Base-by-base conservation (phyloP, 2,113 vertebrate genomes). In the Actenoides lindsayi region DNA sequence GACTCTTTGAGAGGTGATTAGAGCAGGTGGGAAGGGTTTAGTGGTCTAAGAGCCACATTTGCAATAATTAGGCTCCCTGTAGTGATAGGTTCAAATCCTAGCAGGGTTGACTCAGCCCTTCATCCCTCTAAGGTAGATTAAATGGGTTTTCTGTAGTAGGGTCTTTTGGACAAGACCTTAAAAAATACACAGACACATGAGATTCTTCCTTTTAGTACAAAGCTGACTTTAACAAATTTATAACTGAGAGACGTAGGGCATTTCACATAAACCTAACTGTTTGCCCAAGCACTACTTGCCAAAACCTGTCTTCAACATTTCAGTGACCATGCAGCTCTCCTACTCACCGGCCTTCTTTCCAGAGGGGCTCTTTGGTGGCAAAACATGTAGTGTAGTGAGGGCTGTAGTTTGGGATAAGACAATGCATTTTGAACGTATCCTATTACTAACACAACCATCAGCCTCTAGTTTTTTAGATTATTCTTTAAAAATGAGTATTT, bases 1-100 rank as follows among this genome's bases (percentile, higher is more conserved):
- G 75, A 39, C 67, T 90, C 68, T 96, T 96, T 94, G 87, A 91
- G 89, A 94, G 95, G 69, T 94, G 96, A 96, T 97, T 97, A 96
- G 97, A 96, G 50, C 91, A 68, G 83, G 85, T 94, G 88, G 48
- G 63, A 87, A 90, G 46, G 75, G 70, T 91, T 95, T 90, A 80
- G 70, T 80, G 64, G 75, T 73, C 67, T 68, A 87, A 92, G 50
- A 14, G 0, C 46, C 94, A 80, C 68, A 69, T 96, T 95, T 95
- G 67, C 83, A 93, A 73, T 96, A 83, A 88, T 97, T 97, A 96
- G 93, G 89, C 69, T 93, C 59, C 93, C 95, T 84, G 84, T 83
- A 89, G 91, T 68, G 87, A 73, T 9, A 68, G 70, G 96, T 94
- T 97, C 91, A 96, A 89, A 89, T 96, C 81, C 68, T 74, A 90